Evolutionary conservation across 1,140 invertebrate species (phyloP).

Genomic region (Ooceraea biroi): DNA sequence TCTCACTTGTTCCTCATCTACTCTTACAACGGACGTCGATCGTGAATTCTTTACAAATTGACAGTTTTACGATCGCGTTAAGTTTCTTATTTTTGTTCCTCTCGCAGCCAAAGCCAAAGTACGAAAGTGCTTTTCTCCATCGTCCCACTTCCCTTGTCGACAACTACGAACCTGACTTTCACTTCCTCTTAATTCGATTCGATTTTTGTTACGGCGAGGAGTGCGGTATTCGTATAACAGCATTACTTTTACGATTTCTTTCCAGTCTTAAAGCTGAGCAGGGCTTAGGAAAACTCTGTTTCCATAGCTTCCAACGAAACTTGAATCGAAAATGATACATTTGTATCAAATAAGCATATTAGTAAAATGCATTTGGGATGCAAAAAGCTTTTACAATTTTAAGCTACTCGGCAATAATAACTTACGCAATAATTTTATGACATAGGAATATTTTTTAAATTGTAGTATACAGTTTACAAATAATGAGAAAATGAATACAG

Average conservation of each 20-base stretch:
- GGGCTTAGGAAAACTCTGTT: constrained; percentile 6
- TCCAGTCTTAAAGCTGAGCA: background rate
- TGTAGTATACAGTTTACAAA: background rate
- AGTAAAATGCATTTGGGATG: background rate
- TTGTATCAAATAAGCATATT: background rate
- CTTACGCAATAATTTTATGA: background rate
- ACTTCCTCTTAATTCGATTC: constrained; percentile 46
- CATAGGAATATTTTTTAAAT: background rate
- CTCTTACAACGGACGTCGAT: constrained; percentile 55
- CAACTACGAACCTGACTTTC: constrained; percentile 46
- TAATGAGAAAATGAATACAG: background rate
- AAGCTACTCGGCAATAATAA: background rate
- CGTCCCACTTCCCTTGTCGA: constrained; percentile 33
- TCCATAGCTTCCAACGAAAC: background rate
- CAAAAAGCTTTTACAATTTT: background rate
- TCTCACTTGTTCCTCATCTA: constrained; percentile 35
- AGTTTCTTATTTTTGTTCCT: constrained; percentile 64
- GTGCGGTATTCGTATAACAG: constrained; percentile 28
- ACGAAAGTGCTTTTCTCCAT: constrained; percentile 67
- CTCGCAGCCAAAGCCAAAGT: constrained; percentile 23
- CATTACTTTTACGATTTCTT: constrained; percentile 47
- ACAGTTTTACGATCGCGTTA: constrained; percentile 68
- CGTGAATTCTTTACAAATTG: constrained; percentile 66
- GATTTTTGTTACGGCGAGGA: constrained; percentile 36
- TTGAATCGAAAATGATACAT: background rate